Evolutionary conservation across 92 coral and sea anemone species (phyloP).

Genomic region (Nematostella vectensis): DNA sequence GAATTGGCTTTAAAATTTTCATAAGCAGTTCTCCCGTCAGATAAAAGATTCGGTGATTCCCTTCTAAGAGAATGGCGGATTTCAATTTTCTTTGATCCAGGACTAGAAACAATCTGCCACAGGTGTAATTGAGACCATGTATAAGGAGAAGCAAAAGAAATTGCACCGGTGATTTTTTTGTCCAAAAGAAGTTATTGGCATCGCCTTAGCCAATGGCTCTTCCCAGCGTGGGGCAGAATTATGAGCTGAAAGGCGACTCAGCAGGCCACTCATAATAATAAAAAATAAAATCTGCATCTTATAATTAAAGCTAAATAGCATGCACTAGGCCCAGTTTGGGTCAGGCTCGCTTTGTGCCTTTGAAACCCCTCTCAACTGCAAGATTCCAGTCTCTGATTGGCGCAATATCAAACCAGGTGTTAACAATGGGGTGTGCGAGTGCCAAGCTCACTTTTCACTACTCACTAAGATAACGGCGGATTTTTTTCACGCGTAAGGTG

Average conservation of each 20-base stretch:
- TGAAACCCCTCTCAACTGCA: constrained; percentile 86
- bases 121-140: constrained; percentile 22
- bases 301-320: constrained; percentile 96
- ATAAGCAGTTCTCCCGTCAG: background rate
- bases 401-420: constrained; percentile 69
- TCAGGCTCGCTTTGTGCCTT: constrained; percentile 85
- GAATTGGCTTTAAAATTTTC: constrained; percentile 7
- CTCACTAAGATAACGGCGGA: constrained; percentile 81
- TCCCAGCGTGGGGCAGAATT: constrained; percentile 85
- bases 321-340: constrained; percentile 87
- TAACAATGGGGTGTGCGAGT: constrained; percentile 67
- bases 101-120: constrained; percentile 6
- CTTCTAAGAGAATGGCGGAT: no score
- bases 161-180: background rate
- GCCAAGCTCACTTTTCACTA: constrained; percentile 54
- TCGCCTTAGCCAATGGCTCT: constrained; percentile 35
- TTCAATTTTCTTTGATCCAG: background rate
- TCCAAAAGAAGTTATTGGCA: constrained; percentile 34
- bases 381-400: constrained; percentile 68
- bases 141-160: background rate
- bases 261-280: constrained; percentile 88
- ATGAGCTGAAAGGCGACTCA: constrained; percentile 81
- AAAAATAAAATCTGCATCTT: constrained; percentile 93
- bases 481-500: constrained; percentile 72
- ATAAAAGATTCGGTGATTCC: no score